Evolutionary conservation across 2,888 invertebrate genomes (phyloP).

Genomic region (Leuctra nigra): DNA sequence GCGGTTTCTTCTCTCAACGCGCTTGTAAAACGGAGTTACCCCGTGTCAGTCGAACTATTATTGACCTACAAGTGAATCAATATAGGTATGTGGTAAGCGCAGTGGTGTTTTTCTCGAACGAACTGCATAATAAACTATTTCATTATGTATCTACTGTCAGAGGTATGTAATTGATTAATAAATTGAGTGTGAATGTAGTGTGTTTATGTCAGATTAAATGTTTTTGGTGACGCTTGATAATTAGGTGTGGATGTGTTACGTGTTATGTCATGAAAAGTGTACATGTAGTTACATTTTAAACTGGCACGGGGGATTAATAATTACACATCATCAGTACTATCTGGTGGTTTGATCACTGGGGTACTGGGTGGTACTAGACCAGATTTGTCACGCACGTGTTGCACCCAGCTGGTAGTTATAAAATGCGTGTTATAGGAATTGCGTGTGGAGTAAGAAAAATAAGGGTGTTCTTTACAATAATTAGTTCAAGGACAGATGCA

Average conservation of each 20-base stretch:
- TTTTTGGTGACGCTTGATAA: too few relatives aligned
- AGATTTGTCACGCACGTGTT: not conserved
- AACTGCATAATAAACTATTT: not conserved
- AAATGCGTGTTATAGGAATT: not conserved
- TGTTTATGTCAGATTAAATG: too few relatives aligned
- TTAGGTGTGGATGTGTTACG: too few relatives aligned
- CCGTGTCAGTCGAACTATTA: constrained; percentile 14
- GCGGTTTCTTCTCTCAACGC: not conserved
- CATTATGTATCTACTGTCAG: too few relatives aligned
- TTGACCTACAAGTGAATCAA: constrained; percentile 8
- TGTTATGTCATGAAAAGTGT: too few relatives aligned
- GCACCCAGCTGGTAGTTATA: not conserved
- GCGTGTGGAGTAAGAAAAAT: not conserved
- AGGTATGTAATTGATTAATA: too few relatives aligned
- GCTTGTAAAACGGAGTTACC: constrained; percentile 1
- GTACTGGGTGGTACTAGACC: not conserved
- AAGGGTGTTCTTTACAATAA: not conserved
- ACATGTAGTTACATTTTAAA: too few relatives aligned
- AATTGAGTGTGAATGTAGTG: too few relatives aligned
- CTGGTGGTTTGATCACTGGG: too few relatives aligned
- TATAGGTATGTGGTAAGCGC: constrained; percentile 5
- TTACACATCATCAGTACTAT: too few relatives aligned
- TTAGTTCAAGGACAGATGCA: not conserved
- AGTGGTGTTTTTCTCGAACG: not conserved
- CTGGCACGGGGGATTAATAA: too few relatives aligned